Evolutionary conservation across 2,113 vertebrate species (phyloP).

Genomic region (Tragelaphus imberbis): DNA sequence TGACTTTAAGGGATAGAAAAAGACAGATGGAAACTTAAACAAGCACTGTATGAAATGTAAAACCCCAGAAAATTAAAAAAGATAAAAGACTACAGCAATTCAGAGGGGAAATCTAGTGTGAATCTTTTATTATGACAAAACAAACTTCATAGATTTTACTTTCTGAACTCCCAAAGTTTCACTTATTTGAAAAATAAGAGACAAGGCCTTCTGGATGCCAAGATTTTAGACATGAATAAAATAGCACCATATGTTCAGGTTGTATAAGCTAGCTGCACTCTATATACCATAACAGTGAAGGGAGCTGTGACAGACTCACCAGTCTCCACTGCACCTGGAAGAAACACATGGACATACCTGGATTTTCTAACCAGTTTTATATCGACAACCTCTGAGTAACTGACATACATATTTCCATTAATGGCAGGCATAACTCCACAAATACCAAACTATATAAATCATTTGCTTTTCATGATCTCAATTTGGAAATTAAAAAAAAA

Average conservation of each 20-base stretch:
- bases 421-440: constrained; percentile 8
- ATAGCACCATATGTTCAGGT: constrained; percentile 58
- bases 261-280: constrained; percentile 64
- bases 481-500: constrained; percentile 45
- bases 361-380: constrained; percentile 58
- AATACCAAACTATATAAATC: constrained; percentile 29
- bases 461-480: constrained; percentile 28
- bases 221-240: constrained; percentile 63
- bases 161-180: constrained; percentile 56
- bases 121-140: constrained; percentile 77
- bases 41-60: not conserved
- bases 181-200: constrained; percentile 60
- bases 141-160: constrained; percentile 54
- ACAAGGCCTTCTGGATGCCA: constrained; percentile 58
- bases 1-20: not conserved
- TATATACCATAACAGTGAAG: constrained; percentile 40
- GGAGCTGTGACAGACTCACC: constrained; percentile 57
- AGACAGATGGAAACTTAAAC: not conserved
- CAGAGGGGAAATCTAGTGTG: not conserved
- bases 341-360: constrained; percentile 52
- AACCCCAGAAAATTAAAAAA: not conserved
- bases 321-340: constrained; percentile 53
- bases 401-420: constrained; percentile 24
- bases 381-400: constrained; percentile 54
- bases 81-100: not conserved